These are phyloP conservation scores for Cossypha polioptera DNA, from an alignment of 2,797 vertebrate species.

Conservation along the genomic window DNA sequence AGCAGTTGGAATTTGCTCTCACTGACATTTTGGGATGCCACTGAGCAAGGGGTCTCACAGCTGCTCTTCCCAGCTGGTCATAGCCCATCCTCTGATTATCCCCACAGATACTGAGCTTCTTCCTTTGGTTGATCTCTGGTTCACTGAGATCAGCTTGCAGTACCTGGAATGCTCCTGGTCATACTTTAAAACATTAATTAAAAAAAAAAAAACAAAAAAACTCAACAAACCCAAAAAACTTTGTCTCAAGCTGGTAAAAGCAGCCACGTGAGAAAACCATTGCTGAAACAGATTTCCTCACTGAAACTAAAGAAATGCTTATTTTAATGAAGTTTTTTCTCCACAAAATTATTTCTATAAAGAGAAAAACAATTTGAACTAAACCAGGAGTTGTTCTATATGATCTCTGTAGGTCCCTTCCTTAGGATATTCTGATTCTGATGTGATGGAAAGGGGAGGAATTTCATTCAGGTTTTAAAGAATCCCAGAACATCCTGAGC, in stretches of 20 bases:
- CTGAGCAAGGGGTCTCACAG: neutral
- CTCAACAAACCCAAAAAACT: neutral
- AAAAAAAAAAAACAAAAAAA: rapidly evolving
- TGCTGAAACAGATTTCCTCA: neutral
- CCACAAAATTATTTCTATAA: neutral
- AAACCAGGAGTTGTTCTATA: rapidly evolving
- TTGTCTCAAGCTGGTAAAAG: neutral
- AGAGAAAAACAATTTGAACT: neutral
- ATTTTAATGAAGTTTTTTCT: neutral
- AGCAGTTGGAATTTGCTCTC: rapidly evolving
- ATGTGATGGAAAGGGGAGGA: neutral
- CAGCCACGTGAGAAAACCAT: neutral
- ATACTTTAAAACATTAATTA: neutral
- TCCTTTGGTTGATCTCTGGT: neutral
- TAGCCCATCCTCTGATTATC: neutral
- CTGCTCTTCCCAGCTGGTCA: neutral
- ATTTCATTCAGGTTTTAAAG: neutral
- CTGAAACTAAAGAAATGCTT: neutral
- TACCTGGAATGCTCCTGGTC: neutral
- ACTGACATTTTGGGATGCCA: rapidly evolving
- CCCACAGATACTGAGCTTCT: neutral
- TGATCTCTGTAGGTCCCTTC: neutral
- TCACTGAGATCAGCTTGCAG: neutral
- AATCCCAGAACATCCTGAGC: neutral
- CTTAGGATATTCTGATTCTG: neutral